Conservation (phyloP, 2,113 vertebrate genomes). For the Anhinga rufa region DNA sequence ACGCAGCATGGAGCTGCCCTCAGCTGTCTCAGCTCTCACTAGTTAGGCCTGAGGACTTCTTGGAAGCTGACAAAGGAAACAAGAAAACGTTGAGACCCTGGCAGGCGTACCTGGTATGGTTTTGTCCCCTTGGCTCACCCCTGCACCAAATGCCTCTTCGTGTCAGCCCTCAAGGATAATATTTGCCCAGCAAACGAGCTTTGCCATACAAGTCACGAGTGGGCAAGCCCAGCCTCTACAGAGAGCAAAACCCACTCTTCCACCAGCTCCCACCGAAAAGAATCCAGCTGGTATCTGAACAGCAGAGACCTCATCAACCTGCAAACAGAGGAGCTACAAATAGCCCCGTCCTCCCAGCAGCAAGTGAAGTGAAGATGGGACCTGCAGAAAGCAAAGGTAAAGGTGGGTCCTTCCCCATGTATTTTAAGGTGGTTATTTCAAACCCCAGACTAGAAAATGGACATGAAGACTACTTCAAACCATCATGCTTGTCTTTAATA, state of each 20-base stretch:
- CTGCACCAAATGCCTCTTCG: neutral
- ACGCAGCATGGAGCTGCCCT: neutral
- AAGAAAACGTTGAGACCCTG: neutral
- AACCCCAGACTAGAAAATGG: neutral
- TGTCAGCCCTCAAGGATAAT: neutral
- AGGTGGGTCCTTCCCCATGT: neutral
- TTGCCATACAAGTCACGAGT: neutral
- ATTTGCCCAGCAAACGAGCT: constrained; percentile 18
- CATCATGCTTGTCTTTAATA: neutral
- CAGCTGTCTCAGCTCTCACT: neutral
- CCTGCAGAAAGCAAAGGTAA: neutral
- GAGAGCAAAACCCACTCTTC: neutral
- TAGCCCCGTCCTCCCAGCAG: neutral
- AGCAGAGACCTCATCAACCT: neutral
- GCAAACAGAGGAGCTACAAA: neutral
- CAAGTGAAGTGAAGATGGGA: neutral
- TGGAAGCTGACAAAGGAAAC: neutral
- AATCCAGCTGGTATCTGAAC: neutral
- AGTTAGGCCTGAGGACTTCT: neutral
- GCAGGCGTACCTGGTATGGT: neutral
- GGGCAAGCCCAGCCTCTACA: neutral
- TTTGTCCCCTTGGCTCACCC: neutral
- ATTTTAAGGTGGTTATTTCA: neutral
- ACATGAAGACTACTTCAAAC: neutral
- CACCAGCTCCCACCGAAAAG: neutral